Conservation (phyloP, 2,113 vertebrate species). For the Xyliphius kryptos region DNA sequence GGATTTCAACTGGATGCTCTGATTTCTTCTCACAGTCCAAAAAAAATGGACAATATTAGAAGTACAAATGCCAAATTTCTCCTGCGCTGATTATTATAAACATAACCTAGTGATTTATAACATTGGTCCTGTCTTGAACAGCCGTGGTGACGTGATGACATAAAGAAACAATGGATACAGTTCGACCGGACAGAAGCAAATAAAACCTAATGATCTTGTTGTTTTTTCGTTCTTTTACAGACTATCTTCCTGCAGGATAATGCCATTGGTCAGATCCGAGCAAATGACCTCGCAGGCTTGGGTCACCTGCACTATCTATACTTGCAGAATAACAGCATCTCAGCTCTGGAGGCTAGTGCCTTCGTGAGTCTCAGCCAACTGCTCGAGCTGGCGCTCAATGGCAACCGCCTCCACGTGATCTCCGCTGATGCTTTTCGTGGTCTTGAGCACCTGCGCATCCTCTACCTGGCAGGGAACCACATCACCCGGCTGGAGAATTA, state of each 20-base stretch:
- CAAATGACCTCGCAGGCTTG: conserved; percentile 64
- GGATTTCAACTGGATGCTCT: too few species aligned
- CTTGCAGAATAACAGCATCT: conserved; percentile 85
- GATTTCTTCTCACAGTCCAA: too few species aligned
- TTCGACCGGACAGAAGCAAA: too few species aligned
- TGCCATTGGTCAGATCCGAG: conserved; percentile 71
- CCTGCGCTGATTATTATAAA: too few species aligned
- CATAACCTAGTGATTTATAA: too few species aligned
- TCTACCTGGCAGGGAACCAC: conserved; percentile 83
- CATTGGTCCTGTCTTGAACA: too few species aligned
- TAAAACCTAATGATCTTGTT: too few species aligned
- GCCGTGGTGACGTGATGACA: too few species aligned
- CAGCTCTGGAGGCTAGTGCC: conserved; percentile 69
- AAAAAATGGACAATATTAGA: too few species aligned
- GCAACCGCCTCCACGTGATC: conserved; percentile 76
- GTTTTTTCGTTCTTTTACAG: conserved; percentile 54
- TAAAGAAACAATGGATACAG: too few species aligned
- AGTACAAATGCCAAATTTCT: too few species aligned
- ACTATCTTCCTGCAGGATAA: conserved; percentile 89
- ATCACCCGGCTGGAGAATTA: conserved; percentile 73
- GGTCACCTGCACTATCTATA: conserved; percentile 77
- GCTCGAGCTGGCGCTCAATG: conserved; percentile 78
- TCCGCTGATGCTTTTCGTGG: conserved; percentile 71
- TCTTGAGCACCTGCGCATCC: conserved; percentile 77
- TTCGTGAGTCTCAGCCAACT: conserved; percentile 72